Base-by-base conservation (phyloP, 2,113 vertebrate species). In the Callorhinus ursinus region DNA sequence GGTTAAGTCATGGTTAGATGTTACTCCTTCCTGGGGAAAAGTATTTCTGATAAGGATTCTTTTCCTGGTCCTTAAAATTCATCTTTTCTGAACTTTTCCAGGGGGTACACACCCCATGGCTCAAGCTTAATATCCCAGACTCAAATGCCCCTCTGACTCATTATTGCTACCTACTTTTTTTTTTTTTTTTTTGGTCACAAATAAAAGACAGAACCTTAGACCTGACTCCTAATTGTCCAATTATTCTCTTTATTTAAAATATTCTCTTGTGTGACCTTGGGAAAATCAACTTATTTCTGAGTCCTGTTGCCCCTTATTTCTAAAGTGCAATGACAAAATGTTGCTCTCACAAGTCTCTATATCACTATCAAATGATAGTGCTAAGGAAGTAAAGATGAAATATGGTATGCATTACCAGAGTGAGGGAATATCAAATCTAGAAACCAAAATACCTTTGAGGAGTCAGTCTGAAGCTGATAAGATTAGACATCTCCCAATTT, bases 221-320 rank as follows among this genome's bases (percentile, higher is more conserved):
- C 5, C 18, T 26, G 2, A 67, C 4, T 39, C 21, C 55, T 61
- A 93, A 51, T 72, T 79, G 7, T 28, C 36, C 22, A 71, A 18
- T 72, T 71, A 57, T 90, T 55, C 2, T 92, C 4, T 86, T 94
- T 33, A 82, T 88, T 86, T 82, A 46, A 46, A n/a, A 83, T 90
- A 36, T 61, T 77, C 8, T 49, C 5, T 69, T 88, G 13, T 55
- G 8, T 93, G 13, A 65, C 42, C 26, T 82, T 82, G 28, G 15
- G 12, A 39, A 84, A 85, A 69, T 42, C 2, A 26, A 7, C 80
- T 71, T 80, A 76, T 81, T 10, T 57, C 11, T 81, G 33, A n/a
- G 4, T 69, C 18, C 36, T 71, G 28, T n/a, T 61, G 11, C 51
- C 33, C 18, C 15, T 83, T 51, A 69, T n/a, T n/a, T 76, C 16